These are phyloP conservation scores for Salticus scenicus DNA, from an alignment of 2,888 invertebrate species.

Conservation along the genomic window DNA sequence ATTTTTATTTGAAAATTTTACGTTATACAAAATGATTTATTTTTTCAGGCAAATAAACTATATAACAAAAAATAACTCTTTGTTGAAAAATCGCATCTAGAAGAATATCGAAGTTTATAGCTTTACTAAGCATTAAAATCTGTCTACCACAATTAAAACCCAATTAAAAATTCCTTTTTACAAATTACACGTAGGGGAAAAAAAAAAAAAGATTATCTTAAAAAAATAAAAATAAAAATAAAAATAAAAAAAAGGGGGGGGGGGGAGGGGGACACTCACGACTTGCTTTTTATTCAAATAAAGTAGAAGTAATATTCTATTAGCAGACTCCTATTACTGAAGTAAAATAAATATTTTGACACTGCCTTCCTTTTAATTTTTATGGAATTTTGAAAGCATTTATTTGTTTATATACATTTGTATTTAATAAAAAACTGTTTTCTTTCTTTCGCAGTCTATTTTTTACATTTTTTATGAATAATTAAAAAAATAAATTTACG, in stretches of 20 bases:
- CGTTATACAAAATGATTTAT: no score
- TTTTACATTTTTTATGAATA: neutral
- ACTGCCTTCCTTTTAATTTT: neutral
- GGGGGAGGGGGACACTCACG: no score
- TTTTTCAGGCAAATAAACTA: no score
- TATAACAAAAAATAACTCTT: no score
- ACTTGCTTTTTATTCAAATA: constrained; percentile 48
- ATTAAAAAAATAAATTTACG: neutral
- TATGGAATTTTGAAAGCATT: neutral
- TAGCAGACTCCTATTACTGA: constrained; percentile 65
- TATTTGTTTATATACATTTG: neutral
- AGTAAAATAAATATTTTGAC: neutral
- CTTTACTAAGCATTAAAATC: constrained; percentile 62
- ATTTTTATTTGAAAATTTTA: no score
- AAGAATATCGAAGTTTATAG: constrained; percentile 61
- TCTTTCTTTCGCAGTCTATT: neutral
- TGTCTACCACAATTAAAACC: constrained; percentile 57
- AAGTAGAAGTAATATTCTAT: constrained; percentile 58
- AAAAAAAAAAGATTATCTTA: constrained; percentile 41
- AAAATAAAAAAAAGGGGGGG: no score
- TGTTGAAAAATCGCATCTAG: no score
- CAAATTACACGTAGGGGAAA: constrained; percentile 27
- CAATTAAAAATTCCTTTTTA: constrained; percentile 39
- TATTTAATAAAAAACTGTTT: neutral
- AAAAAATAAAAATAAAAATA: constrained; percentile 48